A percentile compares a stretch with the other conserved stretches of the same genome.
Conservation (phyloP, 2,888 invertebrate species). For the Tortricodes alternella region DNA sequence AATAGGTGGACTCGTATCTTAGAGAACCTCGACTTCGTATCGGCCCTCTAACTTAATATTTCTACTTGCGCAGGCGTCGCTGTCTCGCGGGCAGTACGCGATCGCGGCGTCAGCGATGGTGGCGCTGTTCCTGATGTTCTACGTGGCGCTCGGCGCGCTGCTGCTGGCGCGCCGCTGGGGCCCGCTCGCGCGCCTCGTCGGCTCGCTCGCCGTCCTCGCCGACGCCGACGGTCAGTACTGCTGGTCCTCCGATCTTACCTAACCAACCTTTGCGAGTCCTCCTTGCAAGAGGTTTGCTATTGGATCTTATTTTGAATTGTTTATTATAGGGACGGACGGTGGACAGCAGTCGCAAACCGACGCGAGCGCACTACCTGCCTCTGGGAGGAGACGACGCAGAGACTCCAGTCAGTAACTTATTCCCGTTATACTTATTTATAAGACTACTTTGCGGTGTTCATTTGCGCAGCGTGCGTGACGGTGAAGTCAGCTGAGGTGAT, state of each 20-base stretch:
- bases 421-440: too few species aligned
- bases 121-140: conserved; percentile 58
- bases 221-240: conserved; percentile 10
- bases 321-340: background rate
- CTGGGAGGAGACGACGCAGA: conserved; percentile 40
- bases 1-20: too few species aligned
- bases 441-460: too few species aligned
- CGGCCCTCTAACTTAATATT: too few species aligned
- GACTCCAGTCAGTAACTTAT: conserved; percentile 50
- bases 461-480: too few species aligned
- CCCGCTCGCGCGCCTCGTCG: conserved; percentile 49
- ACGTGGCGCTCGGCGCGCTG: conserved; percentile 57
- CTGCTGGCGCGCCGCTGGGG: conserved; percentile 67
- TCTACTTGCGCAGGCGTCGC: conserved; percentile 49
- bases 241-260: background rate
- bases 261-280: too few species aligned
- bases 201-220: conserved; percentile 59
- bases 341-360: conserved; percentile 7
- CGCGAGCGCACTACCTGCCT: background rate
- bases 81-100: conserved; percentile 60
- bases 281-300: too few species aligned
- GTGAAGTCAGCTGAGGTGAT: too few species aligned
- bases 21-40: too few species aligned
- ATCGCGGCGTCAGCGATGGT: conserved; percentile 51
- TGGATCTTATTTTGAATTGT: background rate